phyloP scores from a whole-genome alignment of 2,113 vertebrate species.

The Hippocampus comes region DNA sequence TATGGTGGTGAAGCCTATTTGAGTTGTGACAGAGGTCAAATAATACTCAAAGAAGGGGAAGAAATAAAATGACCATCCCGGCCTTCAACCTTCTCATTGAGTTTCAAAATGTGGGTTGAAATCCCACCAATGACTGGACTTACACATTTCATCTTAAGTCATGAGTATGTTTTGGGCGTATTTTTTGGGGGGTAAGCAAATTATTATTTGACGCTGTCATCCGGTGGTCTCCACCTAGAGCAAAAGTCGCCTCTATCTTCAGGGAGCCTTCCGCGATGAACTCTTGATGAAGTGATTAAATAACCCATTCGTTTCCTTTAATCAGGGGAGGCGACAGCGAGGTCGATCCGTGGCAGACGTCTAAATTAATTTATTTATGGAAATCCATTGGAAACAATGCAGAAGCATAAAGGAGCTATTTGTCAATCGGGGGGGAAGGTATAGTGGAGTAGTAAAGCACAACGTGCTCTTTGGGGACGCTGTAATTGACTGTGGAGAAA shows the following conservation, averaged over 20 bases:
- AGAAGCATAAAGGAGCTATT: slow-evolving; percentile 37
- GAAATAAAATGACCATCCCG: neutral
- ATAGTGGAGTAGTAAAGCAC: slow-evolving; percentile 8
- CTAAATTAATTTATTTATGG: slow-evolving; percentile 50
- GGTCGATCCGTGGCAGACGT: slow-evolving; percentile 22
- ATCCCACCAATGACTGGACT: slow-evolving; percentile 30
- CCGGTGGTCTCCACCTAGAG: slow-evolving; percentile 19
- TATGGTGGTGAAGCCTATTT: neutral
- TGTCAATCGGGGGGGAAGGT: slow-evolving; percentile 1
- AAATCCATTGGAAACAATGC: slow-evolving; percentile 44
- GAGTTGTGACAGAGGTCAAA: slow-evolving; percentile 2
- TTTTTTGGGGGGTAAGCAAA: neutral
- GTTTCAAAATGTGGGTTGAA: slow-evolving; percentile 23
- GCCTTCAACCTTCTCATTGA: neutral
- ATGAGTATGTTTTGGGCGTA: neutral
- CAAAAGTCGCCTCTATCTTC: slow-evolving; percentile 11
- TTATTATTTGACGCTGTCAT: slow-evolving; percentile 1
- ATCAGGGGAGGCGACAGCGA: slow-evolving; percentile 20
- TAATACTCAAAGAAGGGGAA: neutral
- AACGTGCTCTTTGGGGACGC: slow-evolving; percentile 7
- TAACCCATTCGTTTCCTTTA: slow-evolving; percentile 49
- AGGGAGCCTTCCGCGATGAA: slow-evolving; percentile 25
- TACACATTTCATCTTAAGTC: slow-evolving; percentile 5
- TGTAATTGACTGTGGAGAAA: slow-evolving; percentile 14
- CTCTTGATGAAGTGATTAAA: slow-evolving; percentile 51